Conservation (phyloP, 2,888 invertebrate species). For the Lepidonotus clava region DNA sequence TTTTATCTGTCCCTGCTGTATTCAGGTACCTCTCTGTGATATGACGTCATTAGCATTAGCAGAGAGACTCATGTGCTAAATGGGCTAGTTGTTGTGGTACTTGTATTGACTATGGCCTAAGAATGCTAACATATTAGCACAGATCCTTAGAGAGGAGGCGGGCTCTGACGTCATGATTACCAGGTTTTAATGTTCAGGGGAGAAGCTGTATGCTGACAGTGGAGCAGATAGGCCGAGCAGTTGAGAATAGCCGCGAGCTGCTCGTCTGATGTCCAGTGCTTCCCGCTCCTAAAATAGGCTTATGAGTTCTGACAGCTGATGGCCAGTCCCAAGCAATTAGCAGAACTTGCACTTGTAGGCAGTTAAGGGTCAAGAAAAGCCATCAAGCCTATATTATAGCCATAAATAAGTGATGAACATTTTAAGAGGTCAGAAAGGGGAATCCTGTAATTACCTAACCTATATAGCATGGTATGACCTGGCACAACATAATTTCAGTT, state of each 20-base stretch:
- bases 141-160: not conserved
- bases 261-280: not conserved
- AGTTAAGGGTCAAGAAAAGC: too few relatives aligned
- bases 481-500: too few relatives aligned
- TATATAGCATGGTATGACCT: too few relatives aligned
- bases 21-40: conserved; percentile 4
- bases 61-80: not conserved
- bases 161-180: not conserved
- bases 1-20: too few relatives aligned
- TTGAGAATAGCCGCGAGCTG: too few relatives aligned
- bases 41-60: conserved; percentile 7
- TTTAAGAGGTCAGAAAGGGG: too few relatives aligned
- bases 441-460: too few relatives aligned
- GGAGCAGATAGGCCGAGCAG: not conserved
- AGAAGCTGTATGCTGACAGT: not conserved
- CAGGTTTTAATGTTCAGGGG: conserved; percentile 3
- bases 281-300: not conserved
- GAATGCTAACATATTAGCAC: conserved; percentile 23
- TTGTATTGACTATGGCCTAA: not conserved
- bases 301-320: not conserved
- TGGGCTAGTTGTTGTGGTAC: not conserved
- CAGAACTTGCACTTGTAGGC: too few relatives aligned
- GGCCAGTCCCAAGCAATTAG: not conserved
- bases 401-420: too few relatives aligned
- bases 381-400: too few relatives aligned